Evolutionary conservation across 1,140 invertebrate species (phyloP).

Genomic region (Ridgeia piscesae): DNA sequence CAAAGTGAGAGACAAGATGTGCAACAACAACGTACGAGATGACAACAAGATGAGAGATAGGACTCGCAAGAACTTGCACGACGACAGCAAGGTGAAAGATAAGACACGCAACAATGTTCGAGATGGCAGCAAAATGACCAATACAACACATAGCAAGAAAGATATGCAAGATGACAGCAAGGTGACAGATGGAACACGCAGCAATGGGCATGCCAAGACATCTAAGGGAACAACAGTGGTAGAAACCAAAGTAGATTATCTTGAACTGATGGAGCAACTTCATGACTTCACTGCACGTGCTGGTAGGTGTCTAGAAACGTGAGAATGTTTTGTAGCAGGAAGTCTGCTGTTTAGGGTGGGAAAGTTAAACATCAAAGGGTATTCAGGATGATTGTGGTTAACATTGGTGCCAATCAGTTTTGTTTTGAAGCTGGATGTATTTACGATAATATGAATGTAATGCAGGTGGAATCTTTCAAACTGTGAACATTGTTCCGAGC

Average conservation of each 20-base stretch:
- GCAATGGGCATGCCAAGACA: neutral
- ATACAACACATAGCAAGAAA: neutral
- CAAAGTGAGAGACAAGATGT: neutral
- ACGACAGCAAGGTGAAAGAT: neutral
- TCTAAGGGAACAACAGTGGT: neutral
- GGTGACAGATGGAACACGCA: neutral
- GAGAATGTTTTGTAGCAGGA: too few relatives aligned
- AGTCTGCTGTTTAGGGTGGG: too few relatives aligned
- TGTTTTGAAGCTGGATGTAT: too few relatives aligned
- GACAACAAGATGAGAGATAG: neutral
- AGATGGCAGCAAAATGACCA: too few relatives aligned
- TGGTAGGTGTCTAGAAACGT: neutral
- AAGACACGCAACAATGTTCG: neutral
- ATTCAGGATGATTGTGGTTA: too few relatives aligned
- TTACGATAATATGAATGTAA: too few relatives aligned
- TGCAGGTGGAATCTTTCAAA: too few relatives aligned
- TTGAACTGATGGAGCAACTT: neutral
- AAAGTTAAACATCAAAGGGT: too few relatives aligned
- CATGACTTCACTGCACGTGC: neutral
- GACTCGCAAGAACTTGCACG: neutral
- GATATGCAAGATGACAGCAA: neutral
- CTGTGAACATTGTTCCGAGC: too few relatives aligned
- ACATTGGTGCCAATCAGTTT: too few relatives aligned
- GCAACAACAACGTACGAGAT: neutral
- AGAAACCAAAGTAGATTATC: neutral